phyloP scores from a whole-genome alignment of 2,888 invertebrate species.

The Hartigia nigra region DNA sequence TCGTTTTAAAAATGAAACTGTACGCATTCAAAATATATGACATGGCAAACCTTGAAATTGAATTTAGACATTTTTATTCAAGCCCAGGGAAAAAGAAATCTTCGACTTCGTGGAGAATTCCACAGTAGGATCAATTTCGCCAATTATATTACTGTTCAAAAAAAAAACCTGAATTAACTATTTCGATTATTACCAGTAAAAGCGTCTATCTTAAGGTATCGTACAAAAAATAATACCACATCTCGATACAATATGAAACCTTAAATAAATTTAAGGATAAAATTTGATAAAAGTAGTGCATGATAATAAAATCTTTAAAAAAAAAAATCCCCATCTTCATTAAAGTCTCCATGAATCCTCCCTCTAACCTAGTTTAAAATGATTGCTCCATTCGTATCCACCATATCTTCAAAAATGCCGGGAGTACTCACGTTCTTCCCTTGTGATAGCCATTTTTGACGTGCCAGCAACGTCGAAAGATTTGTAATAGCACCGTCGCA shows the following conservation, averaged over 20 bases:
- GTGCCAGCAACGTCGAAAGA: background rate
- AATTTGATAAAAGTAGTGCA: background rate
- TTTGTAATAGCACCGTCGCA: background rate
- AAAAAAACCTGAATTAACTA: background rate
- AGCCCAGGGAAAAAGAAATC: background rate
- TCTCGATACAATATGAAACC: background rate
- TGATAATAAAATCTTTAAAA: background rate
- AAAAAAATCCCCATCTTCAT: background rate
- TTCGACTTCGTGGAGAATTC: background rate
- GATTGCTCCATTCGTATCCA: background rate
- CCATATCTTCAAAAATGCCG: background rate
- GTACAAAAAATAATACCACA: background rate
- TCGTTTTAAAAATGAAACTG: background rate
- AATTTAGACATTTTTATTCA: background rate
- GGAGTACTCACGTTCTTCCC: constrained; percentile 63
- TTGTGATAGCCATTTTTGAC: constrained; percentile 60
- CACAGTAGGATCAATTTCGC: background rate
- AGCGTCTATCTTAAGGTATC: background rate
- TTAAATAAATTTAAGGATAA: background rate
- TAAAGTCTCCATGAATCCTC: background rate
- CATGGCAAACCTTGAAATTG: background rate
- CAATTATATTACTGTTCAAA: background rate
- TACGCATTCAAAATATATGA: background rate
- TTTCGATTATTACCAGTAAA: background rate
- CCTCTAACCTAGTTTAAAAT: background rate